These are phyloP conservation scores for Anniella stebbinsi DNA, from an alignment of 2,797 vertebrate species.

Conservation along the genomic window DNA sequence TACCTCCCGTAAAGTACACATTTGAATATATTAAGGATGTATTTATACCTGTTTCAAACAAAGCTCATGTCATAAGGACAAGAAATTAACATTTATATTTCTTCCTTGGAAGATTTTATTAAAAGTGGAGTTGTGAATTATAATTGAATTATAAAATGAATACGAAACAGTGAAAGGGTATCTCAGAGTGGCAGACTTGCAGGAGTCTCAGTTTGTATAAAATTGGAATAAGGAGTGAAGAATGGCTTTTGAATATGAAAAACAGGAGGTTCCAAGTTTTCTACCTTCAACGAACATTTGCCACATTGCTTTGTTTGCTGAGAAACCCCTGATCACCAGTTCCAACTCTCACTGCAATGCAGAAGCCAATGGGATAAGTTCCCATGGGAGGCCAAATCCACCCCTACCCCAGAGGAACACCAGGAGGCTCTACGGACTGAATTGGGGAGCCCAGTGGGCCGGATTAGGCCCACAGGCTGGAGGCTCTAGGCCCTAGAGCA, in stretches of 20 bases:
- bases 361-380: background rate
- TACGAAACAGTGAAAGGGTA: background rate
- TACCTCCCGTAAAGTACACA: background rate
- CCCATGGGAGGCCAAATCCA: too few species aligned
- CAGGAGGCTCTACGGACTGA: too few species aligned
- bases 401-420: too few species aligned
- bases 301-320: background rate
- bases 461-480: too few species aligned
- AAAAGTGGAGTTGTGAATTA: background rate
- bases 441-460: too few species aligned
- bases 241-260: background rate
- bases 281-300: background rate
- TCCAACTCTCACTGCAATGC: background rate
- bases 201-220: background rate
- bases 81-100: constrained; percentile 15
- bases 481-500: too few species aligned
- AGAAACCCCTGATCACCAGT: background rate
- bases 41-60: constrained; percentile 16
- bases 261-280: background rate
- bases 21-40: constrained; percentile 25
- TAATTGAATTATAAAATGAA: constrained; percentile 13
- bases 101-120: constrained; percentile 16
- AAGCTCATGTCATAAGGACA: constrained; percentile 13
- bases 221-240: background rate
- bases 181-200: constrained; percentile 1